Percentiles rank a stretch among this genome's conserved stretches.
phyloP scores from a whole-genome alignment of 1,140 invertebrate genomes.

The Goniozus legneri region DNA sequence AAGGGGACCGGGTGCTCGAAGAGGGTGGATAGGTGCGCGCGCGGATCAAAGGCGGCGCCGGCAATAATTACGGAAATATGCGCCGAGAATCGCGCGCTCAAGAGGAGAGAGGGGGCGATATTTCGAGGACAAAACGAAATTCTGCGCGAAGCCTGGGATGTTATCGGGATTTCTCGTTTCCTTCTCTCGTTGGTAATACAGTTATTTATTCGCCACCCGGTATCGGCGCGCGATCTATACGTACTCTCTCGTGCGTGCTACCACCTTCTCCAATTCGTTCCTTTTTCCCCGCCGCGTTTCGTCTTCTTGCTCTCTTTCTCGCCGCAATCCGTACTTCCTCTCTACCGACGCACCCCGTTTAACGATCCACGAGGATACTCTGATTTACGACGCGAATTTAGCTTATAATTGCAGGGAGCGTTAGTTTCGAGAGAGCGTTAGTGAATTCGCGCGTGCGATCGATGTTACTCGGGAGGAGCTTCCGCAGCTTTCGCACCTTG shows the following conservation, averaged over 20 bases:
- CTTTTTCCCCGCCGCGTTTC: background rate
- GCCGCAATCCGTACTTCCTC: background rate
- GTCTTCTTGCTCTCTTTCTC: background rate
- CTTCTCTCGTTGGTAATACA: conserved; percentile 42
- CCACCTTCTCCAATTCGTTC: conserved; percentile 17
- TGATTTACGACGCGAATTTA: too few relatives aligned
- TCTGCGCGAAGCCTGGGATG: too few relatives aligned
- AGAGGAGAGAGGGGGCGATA: conserved; percentile 29
- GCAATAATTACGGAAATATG: conserved; percentile 55
- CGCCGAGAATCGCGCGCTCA: conserved; percentile 34
- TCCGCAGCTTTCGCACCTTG: too few relatives aligned
- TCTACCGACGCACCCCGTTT: too few relatives aligned
- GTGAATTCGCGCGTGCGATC: too few relatives aligned
- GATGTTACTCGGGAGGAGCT: too few relatives aligned
- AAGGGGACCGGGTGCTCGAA: background rate
- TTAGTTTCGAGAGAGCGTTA: too few relatives aligned
- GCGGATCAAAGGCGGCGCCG: conserved; percentile 47
- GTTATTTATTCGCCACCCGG: conserved; percentile 42
- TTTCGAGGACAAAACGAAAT: too few relatives aligned
- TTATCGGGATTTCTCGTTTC: conserved; percentile 30
- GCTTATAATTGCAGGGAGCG: too few relatives aligned
- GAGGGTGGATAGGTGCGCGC: conserved; percentile 21
- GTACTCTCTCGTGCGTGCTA: too few relatives aligned
- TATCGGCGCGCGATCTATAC: conserved; percentile 42
- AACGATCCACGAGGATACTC: too few relatives aligned